These are phyloP conservation scores for Falcunculus frontatus DNA, from an alignment of 2,113 vertebrate genomes.

Conservation along the genomic window DNA sequence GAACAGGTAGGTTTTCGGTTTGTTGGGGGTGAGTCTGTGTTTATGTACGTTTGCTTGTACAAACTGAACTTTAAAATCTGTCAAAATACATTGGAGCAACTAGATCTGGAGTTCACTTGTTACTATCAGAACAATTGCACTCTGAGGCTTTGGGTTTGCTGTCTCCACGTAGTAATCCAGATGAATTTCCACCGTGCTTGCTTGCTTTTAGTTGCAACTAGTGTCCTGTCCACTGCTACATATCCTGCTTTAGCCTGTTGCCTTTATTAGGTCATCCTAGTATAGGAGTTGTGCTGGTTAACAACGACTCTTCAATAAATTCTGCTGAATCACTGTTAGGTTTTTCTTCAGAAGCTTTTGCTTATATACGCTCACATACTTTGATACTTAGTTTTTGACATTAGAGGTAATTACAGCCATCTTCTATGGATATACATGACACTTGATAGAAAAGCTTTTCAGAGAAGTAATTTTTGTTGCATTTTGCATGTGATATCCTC, in stretches of 20 bases:
- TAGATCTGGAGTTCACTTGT: neutral
- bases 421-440: neutral
- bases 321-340: neutral
- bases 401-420: neutral
- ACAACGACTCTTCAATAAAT: neutral
- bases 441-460: neutral
- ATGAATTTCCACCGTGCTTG: neutral
- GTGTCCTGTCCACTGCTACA: accelerated
- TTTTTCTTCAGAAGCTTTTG: neutral
- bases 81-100: neutral
- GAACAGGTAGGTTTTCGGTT: neutral
- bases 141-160: neutral
- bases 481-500: neutral
- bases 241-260: neutral
- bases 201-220: neutral
- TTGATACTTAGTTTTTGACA: neutral
- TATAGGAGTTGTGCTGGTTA: neutral
- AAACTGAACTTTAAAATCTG: neutral
- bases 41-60: neutral
- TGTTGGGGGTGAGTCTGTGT: neutral
- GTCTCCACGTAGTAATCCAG: neutral
- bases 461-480: neutral
- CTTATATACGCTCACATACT: neutral
- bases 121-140: neutral
- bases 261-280: neutral